Conservation (phyloP, 2,888 invertebrate species). For the Calameuta pallipes region DNA sequence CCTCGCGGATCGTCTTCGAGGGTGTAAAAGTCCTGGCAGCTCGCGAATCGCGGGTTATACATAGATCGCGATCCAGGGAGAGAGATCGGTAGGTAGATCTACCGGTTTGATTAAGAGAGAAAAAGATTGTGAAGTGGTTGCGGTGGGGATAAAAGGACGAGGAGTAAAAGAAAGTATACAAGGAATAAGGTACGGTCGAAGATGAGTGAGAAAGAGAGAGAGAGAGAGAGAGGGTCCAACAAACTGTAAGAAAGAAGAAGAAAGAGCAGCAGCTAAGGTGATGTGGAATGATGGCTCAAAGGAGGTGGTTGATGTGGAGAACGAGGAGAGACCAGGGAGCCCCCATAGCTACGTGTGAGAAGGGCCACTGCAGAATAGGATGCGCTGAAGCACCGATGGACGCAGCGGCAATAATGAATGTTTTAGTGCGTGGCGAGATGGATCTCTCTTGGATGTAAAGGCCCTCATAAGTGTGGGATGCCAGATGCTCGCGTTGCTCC, state of each 20-base stretch:
- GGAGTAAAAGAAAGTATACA: no score
- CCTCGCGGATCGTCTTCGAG: conserved; percentile 29
- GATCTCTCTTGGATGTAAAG: conserved; percentile 28
- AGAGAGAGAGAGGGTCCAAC: conserved; percentile 15
- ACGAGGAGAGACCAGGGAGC: conserved; percentile 7
- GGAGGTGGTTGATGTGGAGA: conserved; percentile 34
- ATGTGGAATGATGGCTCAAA: conserved; percentile 29
- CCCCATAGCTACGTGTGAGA: neutral
- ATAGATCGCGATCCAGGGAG: conserved; percentile 33
- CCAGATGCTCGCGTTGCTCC: conserved; percentile 21
- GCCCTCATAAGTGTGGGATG: conserved; percentile 25
- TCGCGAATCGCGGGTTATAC: conserved; percentile 36
- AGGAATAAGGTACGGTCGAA: neutral
- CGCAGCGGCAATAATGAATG: conserved; percentile 41
- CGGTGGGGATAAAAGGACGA: no score
- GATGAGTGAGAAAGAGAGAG: conserved; percentile 13
- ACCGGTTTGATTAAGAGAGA: conserved; percentile 46
- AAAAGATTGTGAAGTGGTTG: neutral
- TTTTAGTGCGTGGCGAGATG: conserved; percentile 40
- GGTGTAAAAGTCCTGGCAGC: conserved; percentile 32
- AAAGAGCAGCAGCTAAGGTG: conserved; percentile 20
- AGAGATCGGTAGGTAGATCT: conserved; percentile 43
- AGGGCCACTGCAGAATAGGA: neutral
- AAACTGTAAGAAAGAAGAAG: conserved; percentile 20
- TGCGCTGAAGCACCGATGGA: conserved; percentile 25